Conservation (phyloP, 2,113 vertebrate species). For the Dascyllus trimaculatus region DNA sequence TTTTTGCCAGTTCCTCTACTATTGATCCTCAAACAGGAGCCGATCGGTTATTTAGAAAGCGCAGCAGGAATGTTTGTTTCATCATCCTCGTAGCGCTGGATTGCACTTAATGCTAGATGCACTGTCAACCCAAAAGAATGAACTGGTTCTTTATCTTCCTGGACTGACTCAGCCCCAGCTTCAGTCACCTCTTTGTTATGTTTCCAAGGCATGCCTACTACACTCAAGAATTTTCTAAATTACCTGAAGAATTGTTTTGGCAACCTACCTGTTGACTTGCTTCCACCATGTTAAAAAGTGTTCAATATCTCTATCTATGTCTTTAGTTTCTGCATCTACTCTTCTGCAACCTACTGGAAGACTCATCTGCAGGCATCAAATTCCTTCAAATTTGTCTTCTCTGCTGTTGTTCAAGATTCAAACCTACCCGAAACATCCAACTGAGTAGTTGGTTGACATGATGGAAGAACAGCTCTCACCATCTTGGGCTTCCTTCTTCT, state of each 20-base stretch:
- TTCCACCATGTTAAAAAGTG: neutral
- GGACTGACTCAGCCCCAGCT: neutral
- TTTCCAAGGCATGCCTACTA: neutral
- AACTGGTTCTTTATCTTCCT: neutral
- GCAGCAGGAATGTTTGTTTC: neutral
- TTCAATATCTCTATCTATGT: neutral
- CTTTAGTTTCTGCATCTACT: neutral
- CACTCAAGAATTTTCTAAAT: neutral
- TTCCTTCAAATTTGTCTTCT: no score
- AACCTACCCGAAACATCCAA: neutral
- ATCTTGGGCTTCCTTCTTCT: constrained; percentile 60
- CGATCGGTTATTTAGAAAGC: neutral
- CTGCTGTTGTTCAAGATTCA: neutral
- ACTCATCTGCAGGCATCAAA: neutral
- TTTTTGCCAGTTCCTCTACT: neutral
- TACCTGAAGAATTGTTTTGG: constrained; percentile 5
- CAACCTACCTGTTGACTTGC: neutral
- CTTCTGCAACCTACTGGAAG: neutral
- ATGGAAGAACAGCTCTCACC: constrained; percentile 44
- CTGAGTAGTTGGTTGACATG: neutral
- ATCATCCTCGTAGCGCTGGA: neutral
- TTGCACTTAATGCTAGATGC: neutral
- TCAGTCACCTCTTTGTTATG: neutral
- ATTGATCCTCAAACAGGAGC: neutral
- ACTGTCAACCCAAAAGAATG: neutral